Evolutionary conservation across 2,888 invertebrate species (phyloP).

Genomic region (Andrena trimmerana): DNA sequence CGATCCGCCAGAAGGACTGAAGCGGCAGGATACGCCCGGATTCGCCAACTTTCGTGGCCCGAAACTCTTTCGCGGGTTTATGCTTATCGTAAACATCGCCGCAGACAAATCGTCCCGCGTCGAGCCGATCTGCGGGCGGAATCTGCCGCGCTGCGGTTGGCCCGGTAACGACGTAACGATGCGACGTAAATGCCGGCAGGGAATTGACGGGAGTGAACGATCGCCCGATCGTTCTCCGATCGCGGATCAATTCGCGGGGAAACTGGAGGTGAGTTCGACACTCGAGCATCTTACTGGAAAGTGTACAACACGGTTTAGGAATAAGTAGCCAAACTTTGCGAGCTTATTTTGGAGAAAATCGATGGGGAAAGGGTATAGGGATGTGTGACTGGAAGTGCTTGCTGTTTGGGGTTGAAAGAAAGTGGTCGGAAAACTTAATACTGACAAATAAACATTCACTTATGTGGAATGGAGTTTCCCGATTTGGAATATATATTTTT

Average conservation of each 20-base stretch:
- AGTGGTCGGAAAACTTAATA: too few species aligned
- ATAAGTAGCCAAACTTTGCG: too few species aligned
- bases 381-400: too few species aligned
- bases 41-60: neutral
- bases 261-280: neutral
- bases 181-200: conserved; percentile 27
- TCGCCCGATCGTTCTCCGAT: neutral
- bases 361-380: too few species aligned
- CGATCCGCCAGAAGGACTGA: conserved; percentile 24
- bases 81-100: conserved; percentile 69
- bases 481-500: too few species aligned
- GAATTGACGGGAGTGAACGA: conserved; percentile 12
- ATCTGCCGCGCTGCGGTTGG: neutral
- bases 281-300: too few species aligned
- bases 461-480: too few species aligned
- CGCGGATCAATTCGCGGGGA: too few species aligned
- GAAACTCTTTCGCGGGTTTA: conserved; percentile 55
- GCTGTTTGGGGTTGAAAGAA: too few species aligned
- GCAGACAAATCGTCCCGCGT: conserved; percentile 43
- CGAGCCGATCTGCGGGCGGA: conserved; percentile 13
- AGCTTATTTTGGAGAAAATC: too few species aligned
- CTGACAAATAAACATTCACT: too few species aligned
- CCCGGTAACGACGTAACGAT: conserved; percentile 9
- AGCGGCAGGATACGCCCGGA: conserved; percentile 29
- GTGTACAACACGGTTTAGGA: neutral